These are phyloP conservation scores for Mobula birostris DNA, from an alignment of 2,113 vertebrate genomes.

Conservation along the genomic window DNA sequence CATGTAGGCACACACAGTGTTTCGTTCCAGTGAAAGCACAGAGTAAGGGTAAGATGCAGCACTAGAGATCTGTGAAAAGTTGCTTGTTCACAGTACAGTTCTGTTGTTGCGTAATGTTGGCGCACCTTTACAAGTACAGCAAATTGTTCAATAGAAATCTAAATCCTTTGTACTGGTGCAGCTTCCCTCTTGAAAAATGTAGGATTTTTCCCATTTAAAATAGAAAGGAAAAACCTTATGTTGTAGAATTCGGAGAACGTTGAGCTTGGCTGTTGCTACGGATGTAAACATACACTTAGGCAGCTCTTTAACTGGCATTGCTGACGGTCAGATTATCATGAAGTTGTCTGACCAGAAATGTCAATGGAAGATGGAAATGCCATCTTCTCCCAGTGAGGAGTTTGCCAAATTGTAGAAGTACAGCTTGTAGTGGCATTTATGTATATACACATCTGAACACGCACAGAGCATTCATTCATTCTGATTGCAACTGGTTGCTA, in stretches of 20 bases:
- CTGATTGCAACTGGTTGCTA: slow-evolving; percentile 60
- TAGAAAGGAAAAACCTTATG: not conserved
- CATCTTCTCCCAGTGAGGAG: not conserved
- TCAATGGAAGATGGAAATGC: not conserved
- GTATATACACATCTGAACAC: not conserved
- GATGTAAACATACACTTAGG: not conserved
- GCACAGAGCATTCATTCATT: slow-evolving; percentile 35
- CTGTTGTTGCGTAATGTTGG: not conserved
- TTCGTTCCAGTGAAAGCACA: slow-evolving; percentile 27
- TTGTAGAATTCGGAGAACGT: not conserved
- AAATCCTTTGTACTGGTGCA: not conserved
- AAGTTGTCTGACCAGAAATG: not conserved
- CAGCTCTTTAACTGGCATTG: not conserved
- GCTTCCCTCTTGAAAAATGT: not conserved
- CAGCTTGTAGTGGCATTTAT: not conserved
- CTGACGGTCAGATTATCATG: not conserved
- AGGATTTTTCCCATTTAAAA: not conserved
- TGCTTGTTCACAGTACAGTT: slow-evolving; percentile 17
- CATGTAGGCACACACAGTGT: slow-evolving; percentile 23
- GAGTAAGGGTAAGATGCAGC: not conserved
- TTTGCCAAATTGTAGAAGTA: not conserved
- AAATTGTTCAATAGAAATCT: not conserved
- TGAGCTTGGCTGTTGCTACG: not conserved
- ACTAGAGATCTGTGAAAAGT: not conserved
- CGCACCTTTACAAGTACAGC: not conserved